These are phyloP conservation scores for Mirounga angustirostris DNA, from an alignment of 2,113 vertebrate species.

Conservation along the genomic window DNA sequence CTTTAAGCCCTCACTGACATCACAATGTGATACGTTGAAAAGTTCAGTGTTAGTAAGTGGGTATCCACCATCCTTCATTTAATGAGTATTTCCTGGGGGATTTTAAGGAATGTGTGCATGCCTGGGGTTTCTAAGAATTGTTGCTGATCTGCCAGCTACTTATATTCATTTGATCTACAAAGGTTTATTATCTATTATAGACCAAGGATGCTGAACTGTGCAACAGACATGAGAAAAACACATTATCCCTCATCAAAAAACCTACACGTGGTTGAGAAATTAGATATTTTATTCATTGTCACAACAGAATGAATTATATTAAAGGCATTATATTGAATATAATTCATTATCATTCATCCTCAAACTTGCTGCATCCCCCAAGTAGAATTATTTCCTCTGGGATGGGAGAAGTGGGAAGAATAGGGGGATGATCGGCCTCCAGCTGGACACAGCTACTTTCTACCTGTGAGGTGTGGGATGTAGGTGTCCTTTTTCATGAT, in stretches of 20 bases:
- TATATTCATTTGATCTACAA: neutral
- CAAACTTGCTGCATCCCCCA: neutral
- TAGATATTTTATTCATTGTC: neutral
- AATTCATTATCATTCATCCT: neutral
- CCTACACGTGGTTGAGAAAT: neutral
- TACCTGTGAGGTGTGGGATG: neutral
- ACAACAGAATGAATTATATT: neutral
- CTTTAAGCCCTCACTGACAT: neutral
- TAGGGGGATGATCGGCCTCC: neutral
- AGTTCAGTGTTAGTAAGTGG: neutral
- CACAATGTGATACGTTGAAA: rapidly evolving
- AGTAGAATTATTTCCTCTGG: neutral
- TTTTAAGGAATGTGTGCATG: neutral
- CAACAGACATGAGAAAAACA: neutral
- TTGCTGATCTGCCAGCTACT: neutral
- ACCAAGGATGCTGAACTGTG: neutral
- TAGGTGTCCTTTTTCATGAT: neutral
- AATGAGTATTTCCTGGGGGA: neutral
- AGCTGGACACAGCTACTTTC: neutral
- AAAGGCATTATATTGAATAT: neutral
- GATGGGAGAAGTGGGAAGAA: neutral
- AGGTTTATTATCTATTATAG: neutral
- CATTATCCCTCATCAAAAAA: neutral
- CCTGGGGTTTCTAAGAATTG: neutral
- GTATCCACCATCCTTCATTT: neutral